phyloP scores from a whole-genome alignment of 2,888 invertebrate species.

The Rhagium mordax region DNA sequence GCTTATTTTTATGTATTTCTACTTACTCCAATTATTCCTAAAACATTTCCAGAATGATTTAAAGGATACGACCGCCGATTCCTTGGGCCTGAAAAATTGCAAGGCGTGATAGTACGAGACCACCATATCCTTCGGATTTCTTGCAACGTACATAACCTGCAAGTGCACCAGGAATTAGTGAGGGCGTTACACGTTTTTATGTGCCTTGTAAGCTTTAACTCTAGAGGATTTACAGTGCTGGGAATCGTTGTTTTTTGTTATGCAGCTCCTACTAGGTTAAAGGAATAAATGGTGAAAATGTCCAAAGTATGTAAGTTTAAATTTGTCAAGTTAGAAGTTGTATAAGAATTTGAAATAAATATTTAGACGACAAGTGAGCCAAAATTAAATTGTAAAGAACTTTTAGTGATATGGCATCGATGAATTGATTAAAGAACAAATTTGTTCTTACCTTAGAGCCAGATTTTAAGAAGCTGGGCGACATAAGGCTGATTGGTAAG shows the following conservation, averaged over 20 bases:
- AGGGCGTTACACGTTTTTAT: conserved; percentile 37
- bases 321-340: no score
- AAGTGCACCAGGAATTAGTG: background rate
- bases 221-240: no score
- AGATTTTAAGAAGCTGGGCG: conserved; percentile 73
- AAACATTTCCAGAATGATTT: conserved; percentile 78
- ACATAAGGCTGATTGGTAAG: conserved; percentile 81
- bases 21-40: conserved; percentile 75
- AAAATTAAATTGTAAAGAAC: no score
- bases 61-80: conserved; percentile 1
- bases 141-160: conserved; percentile 82
- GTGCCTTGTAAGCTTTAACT: no score
- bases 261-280: no score
- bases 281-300: no score
- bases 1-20: background rate
- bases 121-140: conserved; percentile 87
- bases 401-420: no score
- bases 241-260: no score
- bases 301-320: no score
- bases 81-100: conserved; percentile 71
- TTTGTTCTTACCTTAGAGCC: conserved; percentile 72
- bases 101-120: conserved; percentile 82
- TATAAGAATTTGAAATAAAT: no score
- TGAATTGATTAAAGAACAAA: no score
- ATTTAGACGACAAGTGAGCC: no score